A percentile compares a stretch with the other conserved stretches of the same genome.
These are phyloP conservation scores for Eledone cirrhosa DNA, from an alignment of 2,888 invertebrate species.

Conservation along the genomic window DNA sequence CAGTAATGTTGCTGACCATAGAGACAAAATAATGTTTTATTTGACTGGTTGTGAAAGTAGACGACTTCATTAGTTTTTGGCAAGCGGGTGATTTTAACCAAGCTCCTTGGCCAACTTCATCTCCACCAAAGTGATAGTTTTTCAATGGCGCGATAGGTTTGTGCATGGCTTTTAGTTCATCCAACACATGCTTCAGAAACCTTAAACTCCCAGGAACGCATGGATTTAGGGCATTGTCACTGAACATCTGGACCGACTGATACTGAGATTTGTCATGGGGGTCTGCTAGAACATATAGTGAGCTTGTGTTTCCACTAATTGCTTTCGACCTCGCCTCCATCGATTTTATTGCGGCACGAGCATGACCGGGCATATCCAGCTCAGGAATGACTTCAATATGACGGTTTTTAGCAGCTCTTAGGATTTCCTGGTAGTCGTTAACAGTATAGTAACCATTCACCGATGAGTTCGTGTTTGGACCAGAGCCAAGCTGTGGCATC, in stretches of 20 bases:
- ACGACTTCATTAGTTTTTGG: slow-evolving; percentile 34
- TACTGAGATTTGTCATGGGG: slow-evolving; percentile 47
- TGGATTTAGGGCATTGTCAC: slow-evolving; percentile 59
- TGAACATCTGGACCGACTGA: slow-evolving; percentile 54
- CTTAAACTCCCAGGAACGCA: slow-evolving; percentile 56
- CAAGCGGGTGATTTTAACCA: slow-evolving; percentile 49
- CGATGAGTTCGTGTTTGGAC: slow-evolving; percentile 41
- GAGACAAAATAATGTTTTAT: slow-evolving; percentile 42
- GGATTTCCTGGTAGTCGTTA: slow-evolving; percentile 53
- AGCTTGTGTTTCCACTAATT: slow-evolving; percentile 31
- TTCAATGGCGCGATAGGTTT: slow-evolving; percentile 46
- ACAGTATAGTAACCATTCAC: slow-evolving; percentile 48
- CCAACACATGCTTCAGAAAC: slow-evolving; percentile 50
- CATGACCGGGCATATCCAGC: slow-evolving; percentile 63
- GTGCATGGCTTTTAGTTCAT: slow-evolving; percentile 45
- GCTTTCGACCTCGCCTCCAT: slow-evolving; percentile 49
- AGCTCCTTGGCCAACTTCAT: slow-evolving; percentile 51
- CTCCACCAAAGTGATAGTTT: slow-evolving; percentile 56
- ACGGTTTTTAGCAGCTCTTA: slow-evolving; percentile 49
- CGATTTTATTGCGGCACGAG: slow-evolving; percentile 57
- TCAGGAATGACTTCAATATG: slow-evolving; percentile 62
- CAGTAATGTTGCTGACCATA: slow-evolving; percentile 4
- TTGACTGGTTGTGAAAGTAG: slow-evolving; percentile 33
- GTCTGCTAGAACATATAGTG: slow-evolving; percentile 48
- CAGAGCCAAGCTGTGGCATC: slow-evolving; percentile 53